Percentiles rank a stretch among this genome's conserved stretches.
These are phyloP conservation scores for Tridacna crocea DNA, from an alignment of 2,888 invertebrate genomes.

Conservation along the genomic window DNA sequence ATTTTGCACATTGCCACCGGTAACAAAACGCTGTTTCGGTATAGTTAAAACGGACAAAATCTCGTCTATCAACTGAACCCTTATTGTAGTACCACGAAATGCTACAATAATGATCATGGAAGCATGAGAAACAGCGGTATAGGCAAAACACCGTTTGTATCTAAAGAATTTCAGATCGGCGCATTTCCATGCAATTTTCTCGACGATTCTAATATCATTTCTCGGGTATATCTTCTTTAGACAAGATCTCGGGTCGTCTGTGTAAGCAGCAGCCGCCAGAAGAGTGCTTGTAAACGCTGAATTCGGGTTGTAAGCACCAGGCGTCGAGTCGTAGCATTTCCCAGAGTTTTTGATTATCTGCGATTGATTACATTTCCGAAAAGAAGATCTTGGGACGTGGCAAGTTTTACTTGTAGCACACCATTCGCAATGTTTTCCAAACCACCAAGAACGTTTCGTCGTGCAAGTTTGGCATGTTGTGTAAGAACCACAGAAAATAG, in stretches of 20 bases:
- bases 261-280: constrained; percentile 32
- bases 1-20: constrained; percentile 41
- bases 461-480: constrained; percentile 10
- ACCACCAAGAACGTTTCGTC: constrained; percentile 3
- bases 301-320: constrained; percentile 7
- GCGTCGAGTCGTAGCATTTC: constrained; percentile 14
- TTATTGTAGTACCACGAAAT: constrained; percentile 31
- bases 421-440: constrained; percentile 25
- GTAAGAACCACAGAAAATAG: background rate
- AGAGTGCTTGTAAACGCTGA: constrained; percentile 22
- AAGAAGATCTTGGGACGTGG: background rate
- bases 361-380: background rate
- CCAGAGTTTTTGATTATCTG: background rate
- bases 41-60: constrained; percentile 4
- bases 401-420: constrained; percentile 10
- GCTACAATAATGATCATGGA: constrained; percentile 32
- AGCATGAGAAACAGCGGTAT: constrained; percentile 31
- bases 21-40: constrained; percentile 20
- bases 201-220: constrained; percentile 11
- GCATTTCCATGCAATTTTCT: constrained; percentile 9
- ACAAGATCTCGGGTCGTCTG: constrained; percentile 26
- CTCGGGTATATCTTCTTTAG: constrained; percentile 16
- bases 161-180: constrained; percentile 16
- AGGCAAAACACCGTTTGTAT: constrained; percentile 38
- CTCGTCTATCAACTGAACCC: constrained; percentile 32